Base-by-base conservation (phyloP, 1,140 invertebrate species). In the Zelostemma sp. region DNA sequence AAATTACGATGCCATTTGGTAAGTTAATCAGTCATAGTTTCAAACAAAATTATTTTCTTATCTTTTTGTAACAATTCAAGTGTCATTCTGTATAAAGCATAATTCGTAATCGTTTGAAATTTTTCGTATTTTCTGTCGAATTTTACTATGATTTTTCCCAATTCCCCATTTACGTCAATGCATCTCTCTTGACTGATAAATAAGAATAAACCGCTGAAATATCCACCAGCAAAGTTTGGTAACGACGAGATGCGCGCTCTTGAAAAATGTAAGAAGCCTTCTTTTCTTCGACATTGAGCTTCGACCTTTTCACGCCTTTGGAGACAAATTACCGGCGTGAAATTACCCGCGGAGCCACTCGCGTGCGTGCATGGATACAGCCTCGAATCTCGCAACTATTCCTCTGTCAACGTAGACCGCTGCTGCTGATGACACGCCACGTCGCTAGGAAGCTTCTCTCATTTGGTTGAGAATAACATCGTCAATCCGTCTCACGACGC, bases 401-500 rank as follows among this genome's bases (percentile, higher is more conserved):
- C 40, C 46, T 45, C 18, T 59, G 45, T 59, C 47, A 59, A 48
- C 33, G 43, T 54, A 51, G 40, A 17, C 56, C 18, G 28, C 46
- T 9, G 57, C 48, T 21, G 21, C 17, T 33, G 59, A 68, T 64
- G 71, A 69, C 56, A 41, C 51, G 64, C 59, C 62, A 63, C 71
- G 67, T 59, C 66, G 61, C 61, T 63, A 64, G 61, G 55, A 60
- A 49, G 59, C 54, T 17, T 49, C 40, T 50, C 70, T 78, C 77
- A 77, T 80, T 82, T 81, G 73, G 57, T 73, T 79, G 75, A 81
- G 72, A 81, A 79, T 79, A 77, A 75, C 73, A 68, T 47, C 68
- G 78, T 78, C 70, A 72, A 76, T 73, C 74, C 57, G 68, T 72
- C 66, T 56, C 59, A 40, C 21, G 47, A 54, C 57, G 58, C 63